Base-by-base conservation (phyloP, 2,113 vertebrate species). In the Eptesicus fuscus region DNA sequence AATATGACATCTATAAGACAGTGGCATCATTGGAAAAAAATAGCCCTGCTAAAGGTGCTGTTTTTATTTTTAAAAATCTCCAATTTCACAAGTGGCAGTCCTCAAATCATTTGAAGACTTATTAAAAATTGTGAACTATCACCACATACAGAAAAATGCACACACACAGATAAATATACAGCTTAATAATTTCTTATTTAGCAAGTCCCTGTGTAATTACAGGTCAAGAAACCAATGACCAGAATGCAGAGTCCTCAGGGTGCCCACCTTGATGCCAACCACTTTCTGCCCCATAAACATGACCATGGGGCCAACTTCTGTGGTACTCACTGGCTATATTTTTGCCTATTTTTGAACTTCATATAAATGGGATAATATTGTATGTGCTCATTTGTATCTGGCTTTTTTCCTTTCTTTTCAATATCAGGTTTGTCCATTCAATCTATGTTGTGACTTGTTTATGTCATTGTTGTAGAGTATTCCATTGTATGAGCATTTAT, bases 1-100 rank as follows among this genome's bases (percentile, higher is more conserved):
- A 16, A 74, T 69, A n/a, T 40, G 40, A 67, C n/a, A 25, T 30
- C 32, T 17, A 76, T 61, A 85, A 69, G 67, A 40, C 30, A 49
- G 18, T 22, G 12, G 20, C 10, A 28, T 44, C 49, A 8, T 0
- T 76, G 56, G 67, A 44, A 83, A 88, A 63, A 90, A 74, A 42
- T 63, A 14, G 32, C 3, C 8, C 40, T 76, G 13, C 30, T 44
- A 37, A 51, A n/a, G 42, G 30, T 85, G 17, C 2, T 93, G 25
- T 61, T 86, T 93, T 93, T 44, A 51, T 88, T 93, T 90, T 18
- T 76, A 76, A 71, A 78, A 51, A 63, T 88, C 17, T 70, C 61
- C 85, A 37, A 44, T 77, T 63, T 90, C 65, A 93, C 22, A 67
- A 63, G 51, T 71, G 35, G 20, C 12, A 83, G 56, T 23, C 47